These are phyloP conservation scores for Neosilurus mollespiculum DNA, from an alignment of 2,797 vertebrate genomes.

Conservation along the genomic window DNA sequence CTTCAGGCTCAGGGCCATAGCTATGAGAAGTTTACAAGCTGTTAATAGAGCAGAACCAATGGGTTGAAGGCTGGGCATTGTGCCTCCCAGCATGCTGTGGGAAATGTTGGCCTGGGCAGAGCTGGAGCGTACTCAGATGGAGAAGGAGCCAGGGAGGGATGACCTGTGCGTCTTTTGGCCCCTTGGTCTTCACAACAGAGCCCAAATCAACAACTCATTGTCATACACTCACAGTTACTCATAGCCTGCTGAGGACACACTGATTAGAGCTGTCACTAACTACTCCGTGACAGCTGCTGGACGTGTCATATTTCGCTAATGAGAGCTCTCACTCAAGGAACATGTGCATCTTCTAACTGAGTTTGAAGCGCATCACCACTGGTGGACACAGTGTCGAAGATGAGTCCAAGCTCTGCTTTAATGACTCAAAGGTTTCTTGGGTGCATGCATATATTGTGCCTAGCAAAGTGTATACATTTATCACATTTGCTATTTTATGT, in stretches of 20 bases:
- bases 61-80: constrained; percentile 76
- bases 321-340: constrained; percentile 54
- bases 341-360: constrained; percentile 38
- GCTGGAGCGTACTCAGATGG: constrained; percentile 77
- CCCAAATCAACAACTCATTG: constrained; percentile 56
- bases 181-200: constrained; percentile 42
- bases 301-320: constrained; percentile 61
- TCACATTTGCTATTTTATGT: constrained; percentile 8
- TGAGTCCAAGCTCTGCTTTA: background rate
- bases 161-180: constrained; percentile 68
- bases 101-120: constrained; percentile 84
- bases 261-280: constrained; percentile 54
- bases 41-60: constrained; percentile 99
- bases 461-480: background rate
- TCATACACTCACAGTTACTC: constrained; percentile 69
- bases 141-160: constrained; percentile 67
- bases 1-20: constrained; percentile 71
- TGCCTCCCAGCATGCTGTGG: constrained; percentile 83
- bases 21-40: constrained; percentile 99
- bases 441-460: background rate
- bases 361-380: constrained; percentile 16
- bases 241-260: constrained; percentile 49
- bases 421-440: background rate
- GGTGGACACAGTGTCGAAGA: constrained; percentile 19
- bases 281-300: constrained; percentile 57